Conservation (phyloP, 2,113 vertebrate species). For the Lepus europaeus region DNA sequence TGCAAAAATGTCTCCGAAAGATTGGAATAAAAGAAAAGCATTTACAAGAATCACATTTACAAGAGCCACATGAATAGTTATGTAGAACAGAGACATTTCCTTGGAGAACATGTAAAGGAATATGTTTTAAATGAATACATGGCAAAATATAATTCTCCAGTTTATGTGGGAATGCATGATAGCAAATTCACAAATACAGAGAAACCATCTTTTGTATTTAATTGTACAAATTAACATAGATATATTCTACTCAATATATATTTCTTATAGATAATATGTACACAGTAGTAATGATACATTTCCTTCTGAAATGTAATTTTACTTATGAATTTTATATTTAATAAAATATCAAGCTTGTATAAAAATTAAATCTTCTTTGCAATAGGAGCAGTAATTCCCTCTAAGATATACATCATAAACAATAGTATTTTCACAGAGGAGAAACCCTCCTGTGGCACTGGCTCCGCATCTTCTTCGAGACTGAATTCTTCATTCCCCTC, state of each 20-base stretch:
- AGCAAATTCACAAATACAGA: neutral
- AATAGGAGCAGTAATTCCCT: neutral
- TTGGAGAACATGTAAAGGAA: conserved; percentile 17
- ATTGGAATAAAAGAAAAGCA: conserved; percentile 47
- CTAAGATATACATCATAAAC: neutral
- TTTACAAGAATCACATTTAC: conserved; percentile 27
- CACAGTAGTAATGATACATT: neutral
- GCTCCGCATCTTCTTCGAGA: neutral
- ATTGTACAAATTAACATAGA: neutral
- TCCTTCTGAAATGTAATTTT: conserved; percentile 16
- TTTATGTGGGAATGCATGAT: neutral
- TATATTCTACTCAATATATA: neutral
- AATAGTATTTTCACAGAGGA: neutral
- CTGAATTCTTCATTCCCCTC: neutral
- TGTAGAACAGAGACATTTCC: conserved; percentile 38
- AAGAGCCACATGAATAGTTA: neutral
- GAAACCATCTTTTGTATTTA: neutral
- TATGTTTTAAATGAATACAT: conserved; percentile 41
- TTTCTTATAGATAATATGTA: conserved; percentile 21
- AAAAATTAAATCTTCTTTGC: conserved; percentile 27
- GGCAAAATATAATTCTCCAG: conserved; percentile 32
- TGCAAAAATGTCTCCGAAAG: conserved; percentile 51
- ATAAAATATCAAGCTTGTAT: neutral
- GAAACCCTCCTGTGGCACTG: neutral
- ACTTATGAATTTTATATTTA: neutral